phyloP scores from a whole-genome alignment of 2,888 invertebrate genomes.

The Yponomeuta malinellus region DNA sequence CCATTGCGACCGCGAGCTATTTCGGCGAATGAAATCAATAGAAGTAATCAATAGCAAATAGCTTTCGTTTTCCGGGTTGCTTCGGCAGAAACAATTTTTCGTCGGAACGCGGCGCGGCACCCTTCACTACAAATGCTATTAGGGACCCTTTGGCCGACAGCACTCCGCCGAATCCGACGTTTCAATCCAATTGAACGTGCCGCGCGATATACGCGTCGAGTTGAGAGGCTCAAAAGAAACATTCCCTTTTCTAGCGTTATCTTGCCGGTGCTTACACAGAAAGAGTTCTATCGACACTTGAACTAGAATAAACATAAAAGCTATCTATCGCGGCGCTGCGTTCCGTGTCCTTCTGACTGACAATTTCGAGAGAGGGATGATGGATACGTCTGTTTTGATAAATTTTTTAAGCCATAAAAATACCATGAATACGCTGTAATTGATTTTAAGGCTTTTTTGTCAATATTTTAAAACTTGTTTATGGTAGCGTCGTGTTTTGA shows the following conservation, averaged over 20 bases:
- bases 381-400: neutral
- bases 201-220: constrained; percentile 30
- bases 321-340: neutral
- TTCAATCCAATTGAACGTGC: constrained; percentile 62
- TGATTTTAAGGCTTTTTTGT: neutral
- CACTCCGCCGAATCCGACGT: constrained; percentile 44
- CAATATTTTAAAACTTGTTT: neutral
- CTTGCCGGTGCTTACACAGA: constrained; percentile 14
- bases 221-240: constrained; percentile 43
- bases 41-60: constrained; percentile 54
- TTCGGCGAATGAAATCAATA: constrained; percentile 10
- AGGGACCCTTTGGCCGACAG: constrained; percentile 48
- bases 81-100: constrained; percentile 56
- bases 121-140: constrained; percentile 61
- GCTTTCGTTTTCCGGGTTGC: constrained; percentile 34
- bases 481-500: neutral
- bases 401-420: neutral
- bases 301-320: constrained; percentile 8
- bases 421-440: neutral
- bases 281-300: constrained; percentile 20
- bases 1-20: neutral
- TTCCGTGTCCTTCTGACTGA: neutral
- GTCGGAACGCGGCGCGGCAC: constrained; percentile 28
- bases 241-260: constrained; percentile 33
- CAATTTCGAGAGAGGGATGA: neutral